A percentile compares a stretch with the other conserved stretches of the same genome.
Evolutionary conservation across 2,113 vertebrate genomes (phyloP).

Genomic region (Camelus dromedarius): DNA sequence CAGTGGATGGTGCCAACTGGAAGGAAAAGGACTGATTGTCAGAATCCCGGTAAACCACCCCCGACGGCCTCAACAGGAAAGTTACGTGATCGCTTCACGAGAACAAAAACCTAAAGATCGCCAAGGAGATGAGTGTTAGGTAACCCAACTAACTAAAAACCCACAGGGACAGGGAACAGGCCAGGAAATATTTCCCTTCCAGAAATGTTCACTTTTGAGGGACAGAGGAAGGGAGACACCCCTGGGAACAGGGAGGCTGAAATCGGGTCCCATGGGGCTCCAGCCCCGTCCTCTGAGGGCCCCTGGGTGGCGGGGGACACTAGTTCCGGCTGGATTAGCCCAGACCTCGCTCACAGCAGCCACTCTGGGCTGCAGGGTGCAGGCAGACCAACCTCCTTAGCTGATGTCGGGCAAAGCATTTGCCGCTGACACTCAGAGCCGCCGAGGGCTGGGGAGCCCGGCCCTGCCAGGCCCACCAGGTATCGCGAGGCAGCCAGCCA

Average conservation of each 20-base stretch:
- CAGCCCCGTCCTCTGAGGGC: background rate
- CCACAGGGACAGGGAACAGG: rapidly evolving
- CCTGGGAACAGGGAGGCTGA: background rate
- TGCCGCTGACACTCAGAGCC: too few species aligned
- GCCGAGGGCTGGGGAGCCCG: too few species aligned
- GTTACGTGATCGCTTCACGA: too few species aligned
- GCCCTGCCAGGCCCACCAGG: too few species aligned
- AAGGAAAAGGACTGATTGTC: background rate
- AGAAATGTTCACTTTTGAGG: background rate
- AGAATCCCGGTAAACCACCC: rapidly evolving
- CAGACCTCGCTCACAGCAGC: background rate
- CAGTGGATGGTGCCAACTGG: rapidly evolving
- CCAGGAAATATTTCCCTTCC: background rate
- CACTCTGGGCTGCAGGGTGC: background rate
- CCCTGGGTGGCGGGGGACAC: background rate
- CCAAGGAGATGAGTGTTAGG: background rate
- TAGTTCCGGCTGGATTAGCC: too few species aligned
- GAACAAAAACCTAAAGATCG: background rate
- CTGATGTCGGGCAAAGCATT: too few species aligned
- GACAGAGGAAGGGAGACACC: too few species aligned
- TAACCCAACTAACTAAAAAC: too few species aligned
- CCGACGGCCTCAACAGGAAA: background rate
- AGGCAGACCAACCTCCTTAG: background rate
- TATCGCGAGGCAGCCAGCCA: too few species aligned
- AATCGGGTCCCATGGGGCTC: background rate